phyloP scores from a whole-genome alignment of 2,888 invertebrate genomes.

The Litoditis marina region DNA sequence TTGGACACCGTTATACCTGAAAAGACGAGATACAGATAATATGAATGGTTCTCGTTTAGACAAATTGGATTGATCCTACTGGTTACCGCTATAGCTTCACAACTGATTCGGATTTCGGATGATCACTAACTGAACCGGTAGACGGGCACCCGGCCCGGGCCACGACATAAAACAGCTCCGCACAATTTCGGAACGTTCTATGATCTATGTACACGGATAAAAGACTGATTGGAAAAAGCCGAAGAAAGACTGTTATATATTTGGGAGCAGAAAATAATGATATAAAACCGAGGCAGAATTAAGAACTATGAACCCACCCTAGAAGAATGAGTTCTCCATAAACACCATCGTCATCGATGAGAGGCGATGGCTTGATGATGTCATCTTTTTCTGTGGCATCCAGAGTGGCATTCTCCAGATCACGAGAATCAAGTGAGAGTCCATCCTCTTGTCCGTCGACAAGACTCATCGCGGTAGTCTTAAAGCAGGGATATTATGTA shows the following conservation, averaged over 20 bases:
- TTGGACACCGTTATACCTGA: conserved; percentile 44
- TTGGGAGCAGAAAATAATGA: not conserved
- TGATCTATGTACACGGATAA: no score
- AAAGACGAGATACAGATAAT: conserved; percentile 10
- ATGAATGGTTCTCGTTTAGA: no score
- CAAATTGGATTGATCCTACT: no score
- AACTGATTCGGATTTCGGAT: no score
- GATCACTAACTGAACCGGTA: no score
- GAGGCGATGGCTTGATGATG: not conserved
- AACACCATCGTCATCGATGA: conserved; percentile 29
- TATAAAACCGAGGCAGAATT: not conserved
- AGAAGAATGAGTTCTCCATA: conserved; percentile 57
- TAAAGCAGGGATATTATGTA: no score
- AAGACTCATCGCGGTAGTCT: not conserved
- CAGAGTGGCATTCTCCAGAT: conserved; percentile 13
- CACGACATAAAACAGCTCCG: no score
- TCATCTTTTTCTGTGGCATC: conserved; percentile 7
- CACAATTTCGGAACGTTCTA: no score
- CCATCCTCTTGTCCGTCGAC: not conserved
- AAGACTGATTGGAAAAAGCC: no score
- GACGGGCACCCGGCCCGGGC: no score
- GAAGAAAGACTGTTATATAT: not conserved
- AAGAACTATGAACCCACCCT: conserved; percentile 34
- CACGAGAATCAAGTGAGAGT: conserved; percentile 18
- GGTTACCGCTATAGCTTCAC: not conserved